Evolutionary conservation across 2,888 invertebrate species (phyloP).

Genomic region (Acrobasis consociella): DNA sequence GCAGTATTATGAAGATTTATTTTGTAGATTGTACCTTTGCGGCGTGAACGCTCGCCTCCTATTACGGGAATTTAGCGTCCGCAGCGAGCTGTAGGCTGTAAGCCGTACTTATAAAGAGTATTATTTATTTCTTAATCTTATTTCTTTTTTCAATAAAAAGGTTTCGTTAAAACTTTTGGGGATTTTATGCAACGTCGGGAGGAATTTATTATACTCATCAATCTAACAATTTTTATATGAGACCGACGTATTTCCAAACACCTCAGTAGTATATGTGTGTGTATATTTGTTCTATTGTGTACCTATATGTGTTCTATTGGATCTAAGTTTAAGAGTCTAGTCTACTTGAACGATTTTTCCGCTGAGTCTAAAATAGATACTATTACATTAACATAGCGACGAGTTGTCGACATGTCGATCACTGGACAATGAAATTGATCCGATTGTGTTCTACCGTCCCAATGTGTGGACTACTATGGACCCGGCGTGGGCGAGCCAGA

Average conservation of each 20-base stretch:
- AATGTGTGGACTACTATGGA: neutral
- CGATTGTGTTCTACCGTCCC: constrained; percentile 16
- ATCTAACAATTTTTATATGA: too few relatives aligned
- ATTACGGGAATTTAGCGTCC: constrained; percentile 1
- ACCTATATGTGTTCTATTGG: too few relatives aligned
- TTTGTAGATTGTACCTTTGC: constrained; percentile 18
- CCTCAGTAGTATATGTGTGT: too few relatives aligned
- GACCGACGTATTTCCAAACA: too few relatives aligned
- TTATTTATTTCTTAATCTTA: constrained; percentile 14
- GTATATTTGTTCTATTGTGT: too few relatives aligned
- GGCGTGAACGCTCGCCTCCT: constrained; percentile 14
- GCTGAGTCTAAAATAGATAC: neutral
- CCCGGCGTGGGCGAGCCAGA: neutral
- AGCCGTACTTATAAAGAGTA: neutral
- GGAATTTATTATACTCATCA: too few relatives aligned
- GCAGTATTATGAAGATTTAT: constrained; percentile 24
- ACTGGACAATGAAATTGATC: neutral
- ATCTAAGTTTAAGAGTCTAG: too few relatives aligned
- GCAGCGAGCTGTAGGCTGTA: neutral
- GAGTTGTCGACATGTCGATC: constrained; percentile 6
- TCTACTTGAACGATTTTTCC: neutral
- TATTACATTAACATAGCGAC: constrained; percentile 14
- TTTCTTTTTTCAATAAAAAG: neutral
- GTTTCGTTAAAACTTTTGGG: neutral
- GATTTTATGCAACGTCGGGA: too few relatives aligned